Conservation (phyloP, 2,113 vertebrate species). For the Callochromis pleurospilus region DNA sequence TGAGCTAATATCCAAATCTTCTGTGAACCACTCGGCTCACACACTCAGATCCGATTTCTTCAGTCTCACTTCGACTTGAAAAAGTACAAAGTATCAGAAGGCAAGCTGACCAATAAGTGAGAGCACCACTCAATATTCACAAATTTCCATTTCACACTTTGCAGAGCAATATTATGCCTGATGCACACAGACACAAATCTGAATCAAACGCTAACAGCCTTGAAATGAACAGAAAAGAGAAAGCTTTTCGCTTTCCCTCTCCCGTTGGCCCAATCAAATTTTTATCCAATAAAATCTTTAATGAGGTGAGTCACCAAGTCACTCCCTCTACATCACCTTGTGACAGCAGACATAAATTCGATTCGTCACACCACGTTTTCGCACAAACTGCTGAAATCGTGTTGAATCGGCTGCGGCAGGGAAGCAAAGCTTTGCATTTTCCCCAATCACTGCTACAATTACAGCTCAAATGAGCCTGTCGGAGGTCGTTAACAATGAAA, state of each 20-base stretch:
- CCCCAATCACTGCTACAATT: not conserved
- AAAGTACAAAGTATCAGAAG: not conserved
- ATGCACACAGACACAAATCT: not conserved
- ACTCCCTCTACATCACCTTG: constrained; percentile 5
- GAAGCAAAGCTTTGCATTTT: not conserved
- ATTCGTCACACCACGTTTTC: constrained; percentile 44
- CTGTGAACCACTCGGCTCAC: not conserved
- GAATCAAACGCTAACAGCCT: not conserved
- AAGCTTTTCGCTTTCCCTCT: not conserved
- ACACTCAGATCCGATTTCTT: not conserved
- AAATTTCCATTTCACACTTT: constrained; percentile 31
- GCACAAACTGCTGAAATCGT: not conserved
- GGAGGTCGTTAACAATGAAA: not conserved
- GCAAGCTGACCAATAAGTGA: not conserved
- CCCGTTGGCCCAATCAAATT: constrained; percentile 17
- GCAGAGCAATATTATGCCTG: not conserved
- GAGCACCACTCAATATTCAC: not conserved
- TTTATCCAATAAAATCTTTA: constrained; percentile 44
- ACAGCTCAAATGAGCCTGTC: not conserved
- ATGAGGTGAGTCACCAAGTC: constrained; percentile 36
- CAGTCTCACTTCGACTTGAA: not conserved
- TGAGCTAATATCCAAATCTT: constrained; percentile 2
- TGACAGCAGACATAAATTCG: constrained; percentile 29
- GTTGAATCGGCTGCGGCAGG: not conserved
- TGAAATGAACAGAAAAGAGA: constrained; percentile 17